Conservation (phyloP, 2,888 invertebrate species). For the Pyrochroa serraticornis region DNA sequence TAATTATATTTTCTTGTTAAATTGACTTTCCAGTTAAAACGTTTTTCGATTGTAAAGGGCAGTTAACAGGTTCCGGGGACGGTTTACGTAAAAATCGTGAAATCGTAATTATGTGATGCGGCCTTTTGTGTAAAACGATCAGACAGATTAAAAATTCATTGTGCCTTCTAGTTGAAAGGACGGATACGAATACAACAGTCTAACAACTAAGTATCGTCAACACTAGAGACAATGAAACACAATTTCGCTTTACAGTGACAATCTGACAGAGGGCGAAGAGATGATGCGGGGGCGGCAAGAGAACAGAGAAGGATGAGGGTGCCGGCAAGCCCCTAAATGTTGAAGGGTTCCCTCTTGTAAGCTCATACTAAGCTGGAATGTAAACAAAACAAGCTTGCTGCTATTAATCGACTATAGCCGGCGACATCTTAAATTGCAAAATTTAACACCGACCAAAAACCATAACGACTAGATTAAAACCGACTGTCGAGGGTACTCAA, state of each 20-base stretch:
- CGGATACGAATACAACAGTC: slow-evolving; percentile 22
- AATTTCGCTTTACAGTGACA: slow-evolving; percentile 37
- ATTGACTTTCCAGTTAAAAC: too few species aligned
- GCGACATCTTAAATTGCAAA: slow-evolving; percentile 34
- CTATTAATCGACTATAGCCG: slow-evolving; percentile 35
- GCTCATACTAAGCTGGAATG: slow-evolving; percentile 35
- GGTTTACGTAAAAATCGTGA: too few species aligned
- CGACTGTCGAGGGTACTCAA: slow-evolving; percentile 17
- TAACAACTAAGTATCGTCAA: slow-evolving; percentile 32
- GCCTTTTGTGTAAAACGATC: slow-evolving; percentile 1
- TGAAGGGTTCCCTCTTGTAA: slow-evolving; percentile 34
- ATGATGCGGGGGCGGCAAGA: slow-evolving; percentile 21
- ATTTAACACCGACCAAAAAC: slow-evolving; percentile 32
- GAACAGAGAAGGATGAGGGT: slow-evolving; percentile 24
- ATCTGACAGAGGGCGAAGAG: slow-evolving; percentile 32
- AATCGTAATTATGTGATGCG: background rate
- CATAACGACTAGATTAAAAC: slow-evolving; percentile 28
- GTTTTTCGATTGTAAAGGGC: too few species aligned
- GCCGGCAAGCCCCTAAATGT: slow-evolving; percentile 27
- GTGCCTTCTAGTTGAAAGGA: slow-evolving; percentile 17
- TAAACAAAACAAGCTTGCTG: slow-evolving; percentile 35
- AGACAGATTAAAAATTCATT: slow-evolving; percentile 26
- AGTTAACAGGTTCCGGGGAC: too few species aligned
- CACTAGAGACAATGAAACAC: slow-evolving; percentile 35
- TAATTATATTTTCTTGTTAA: too few species aligned